Base-by-base conservation (phyloP, 2,888 invertebrate species). In the Cheilosia soror region DNA sequence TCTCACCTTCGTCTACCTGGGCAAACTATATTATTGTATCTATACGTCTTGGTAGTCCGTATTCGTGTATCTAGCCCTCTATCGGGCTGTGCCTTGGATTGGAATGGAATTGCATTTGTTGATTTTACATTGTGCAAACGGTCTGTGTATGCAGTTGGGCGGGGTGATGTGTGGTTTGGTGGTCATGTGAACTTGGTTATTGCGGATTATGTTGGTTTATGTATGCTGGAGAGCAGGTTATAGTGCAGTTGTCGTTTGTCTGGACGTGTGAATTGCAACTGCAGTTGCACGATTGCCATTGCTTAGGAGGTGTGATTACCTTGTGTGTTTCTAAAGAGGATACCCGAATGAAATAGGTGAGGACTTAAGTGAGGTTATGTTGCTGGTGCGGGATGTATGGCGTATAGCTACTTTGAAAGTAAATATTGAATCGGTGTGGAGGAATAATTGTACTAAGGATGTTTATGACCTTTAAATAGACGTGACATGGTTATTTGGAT, bases 171-270 rank as follows among this genome's bases (percentile, higher is more conserved):
- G 40, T 60, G 13, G n/a, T 55, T 25, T 37, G 31, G 31, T 57
- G 82, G 65, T 60, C 76, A 71, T 82, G 80, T 76, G 76, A 65
- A 71, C 76, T 71, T 77, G 77, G 76, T 72, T 77, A 71, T 82
- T 82, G 65, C 29, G 66, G 82, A 82, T 82, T 82, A 77, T 63
- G 47, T 57, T 69, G 62, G 68, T 66, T 75, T 68, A 80, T 71
- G 51, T 7, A 53, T 63, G 60, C n/a, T 44, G 33, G 33, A 37
- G 49, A 13, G 13, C 27, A 53, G 60, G 53, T 73, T 47, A 6
- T 33, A 40, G 20, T 29, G 49, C 37, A 40, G 27, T 44, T 27
- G 25, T 60, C 6, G 13, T 15, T 44, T 60, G 68, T 55, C 29
- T 63, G 66, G 62, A 62, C 40, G 58, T 81, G 76, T 76, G 69